These are phyloP conservation scores for Cheilosia vernalis DNA, from an alignment of 2,888 invertebrate species.

Conservation along the genomic window DNA sequence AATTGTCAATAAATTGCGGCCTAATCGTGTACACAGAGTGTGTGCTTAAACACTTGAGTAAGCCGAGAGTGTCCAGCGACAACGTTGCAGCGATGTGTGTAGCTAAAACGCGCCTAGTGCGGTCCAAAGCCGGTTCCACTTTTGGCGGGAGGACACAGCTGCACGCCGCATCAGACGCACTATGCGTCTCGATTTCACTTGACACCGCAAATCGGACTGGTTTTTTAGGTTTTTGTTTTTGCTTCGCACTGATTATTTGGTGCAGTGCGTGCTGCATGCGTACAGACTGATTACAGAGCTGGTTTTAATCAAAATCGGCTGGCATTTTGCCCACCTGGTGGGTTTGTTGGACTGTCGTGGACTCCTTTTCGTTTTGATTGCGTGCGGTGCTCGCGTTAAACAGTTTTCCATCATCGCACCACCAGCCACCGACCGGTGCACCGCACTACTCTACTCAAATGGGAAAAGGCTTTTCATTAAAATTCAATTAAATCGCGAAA, in stretches of 20 bases:
- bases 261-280: conserved; percentile 65
- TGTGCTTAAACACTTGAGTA: conserved; percentile 68
- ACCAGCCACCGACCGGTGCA: neutral
- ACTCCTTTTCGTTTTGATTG: conserved; percentile 42
- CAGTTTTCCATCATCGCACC: conserved; percentile 65
- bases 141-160: conserved; percentile 28
- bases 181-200: conserved; percentile 73
- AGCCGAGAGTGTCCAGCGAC: conserved; percentile 35
- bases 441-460: neutral
- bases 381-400: conserved; percentile 52
- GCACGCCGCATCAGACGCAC: conserved; percentile 27
- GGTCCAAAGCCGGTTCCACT: conserved; percentile 59
- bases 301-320: conserved; percentile 60
- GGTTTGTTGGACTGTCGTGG: conserved; percentile 59
- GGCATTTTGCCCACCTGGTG: conserved; percentile 68
- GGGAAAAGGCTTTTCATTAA: conserved; percentile 70
- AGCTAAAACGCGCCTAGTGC: conserved; percentile 43
- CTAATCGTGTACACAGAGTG: conserved; percentile 68
- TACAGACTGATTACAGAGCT: conserved; percentile 64
- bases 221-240: conserved; percentile 8
- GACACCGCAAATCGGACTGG: conserved; percentile 38
- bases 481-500: conserved; percentile 73
- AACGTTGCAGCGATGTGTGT: conserved; percentile 10
- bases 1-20: conserved; percentile 71
- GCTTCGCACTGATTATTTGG: conserved; percentile 46